Conservation (phyloP, 2,113 vertebrate genomes). For the Periophthalmodon schlosseri region DNA sequence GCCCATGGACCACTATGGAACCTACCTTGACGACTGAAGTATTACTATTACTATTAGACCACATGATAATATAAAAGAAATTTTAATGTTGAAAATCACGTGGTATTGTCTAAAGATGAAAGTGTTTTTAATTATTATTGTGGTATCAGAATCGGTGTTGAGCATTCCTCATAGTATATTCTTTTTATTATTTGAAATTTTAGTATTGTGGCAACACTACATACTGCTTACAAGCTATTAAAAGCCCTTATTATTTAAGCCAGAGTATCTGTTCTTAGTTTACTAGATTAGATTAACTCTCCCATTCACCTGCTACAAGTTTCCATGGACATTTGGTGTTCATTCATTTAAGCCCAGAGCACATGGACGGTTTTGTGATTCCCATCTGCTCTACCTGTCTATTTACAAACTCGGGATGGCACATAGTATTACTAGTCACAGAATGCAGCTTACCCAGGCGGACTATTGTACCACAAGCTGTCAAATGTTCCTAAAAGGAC, state of each 20-base stretch:
- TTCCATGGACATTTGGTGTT: slow-evolving; percentile 18
- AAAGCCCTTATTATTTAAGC: not conserved
- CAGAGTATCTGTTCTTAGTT: not conserved
- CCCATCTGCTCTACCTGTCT: slow-evolving; percentile 5
- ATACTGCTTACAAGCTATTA: not conserved
- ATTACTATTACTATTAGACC: no score
- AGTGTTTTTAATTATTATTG: no score
- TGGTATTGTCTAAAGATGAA: no score
- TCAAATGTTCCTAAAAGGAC: not conserved
- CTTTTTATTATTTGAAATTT: no score
- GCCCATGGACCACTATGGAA: no score
- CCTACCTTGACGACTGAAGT: no score
- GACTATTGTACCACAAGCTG: not conserved
- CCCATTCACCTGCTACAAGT: not conserved
- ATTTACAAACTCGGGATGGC: not conserved
- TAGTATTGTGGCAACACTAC: no score
- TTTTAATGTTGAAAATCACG: no score
- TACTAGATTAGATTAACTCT: not conserved
- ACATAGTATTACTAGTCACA: not conserved
- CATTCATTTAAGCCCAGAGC: slow-evolving; percentile 30
- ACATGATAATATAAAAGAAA: no score
- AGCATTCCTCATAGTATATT: no score
- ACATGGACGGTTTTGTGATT: slow-evolving; percentile 26
- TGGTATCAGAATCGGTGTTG: no score
- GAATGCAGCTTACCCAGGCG: slow-evolving; percentile 1